Evolutionary conservation across 2,113 vertebrate genomes (phyloP), one percentile per base, ranked within the genome.

Genomic region (Lagopus muta): DNA sequence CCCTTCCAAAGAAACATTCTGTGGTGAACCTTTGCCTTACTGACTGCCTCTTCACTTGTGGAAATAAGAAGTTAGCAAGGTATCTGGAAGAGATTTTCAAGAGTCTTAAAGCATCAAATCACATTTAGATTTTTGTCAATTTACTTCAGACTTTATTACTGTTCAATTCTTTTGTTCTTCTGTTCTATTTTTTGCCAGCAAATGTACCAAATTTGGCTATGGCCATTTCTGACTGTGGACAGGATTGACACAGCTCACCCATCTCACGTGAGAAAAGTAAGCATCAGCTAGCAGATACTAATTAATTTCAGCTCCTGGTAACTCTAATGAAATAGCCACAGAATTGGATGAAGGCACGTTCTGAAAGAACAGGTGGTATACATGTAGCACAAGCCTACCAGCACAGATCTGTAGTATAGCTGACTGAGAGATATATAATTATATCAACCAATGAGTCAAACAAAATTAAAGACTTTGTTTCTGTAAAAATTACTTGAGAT

Each of bases 11-110:
- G 42, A 74, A 50, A 58, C 2, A 40, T 22, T 48, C 1, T 0
- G n/a, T 1, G 16, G 8, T 47, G 50, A 79, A 42, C 4, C 11
- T 60, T 71, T 58, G 40, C 15, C 32, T 38, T 74, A 62, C 24
- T 1, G 5, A 54, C 27, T 58, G 13, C 6, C 42, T 21, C 32
- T 74, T 86, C 42, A 86, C 24, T 58, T 0, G 0, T 22, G 25
- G 15, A 50, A 86, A 36, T 8, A 20, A 61, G n/a, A 88, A 83
- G 30, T 50, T 50, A 86, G 7, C 65, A 74, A 32, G 9, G 10
- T 43, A 43, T 11, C 62, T 78, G 48, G 40, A 82, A 52, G 3
- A 86, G 19, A 64, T 64, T 64, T 16, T 90, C 61, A 72, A 64
- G 42, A 66, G 13, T 71, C 52, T 66, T 82, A 22, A 88, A 67